Evolutionary conservation across 2,888 invertebrate species (phyloP), one percentile per base, ranked within the genome.

Genomic region (Meandrusa payeni): DNA sequence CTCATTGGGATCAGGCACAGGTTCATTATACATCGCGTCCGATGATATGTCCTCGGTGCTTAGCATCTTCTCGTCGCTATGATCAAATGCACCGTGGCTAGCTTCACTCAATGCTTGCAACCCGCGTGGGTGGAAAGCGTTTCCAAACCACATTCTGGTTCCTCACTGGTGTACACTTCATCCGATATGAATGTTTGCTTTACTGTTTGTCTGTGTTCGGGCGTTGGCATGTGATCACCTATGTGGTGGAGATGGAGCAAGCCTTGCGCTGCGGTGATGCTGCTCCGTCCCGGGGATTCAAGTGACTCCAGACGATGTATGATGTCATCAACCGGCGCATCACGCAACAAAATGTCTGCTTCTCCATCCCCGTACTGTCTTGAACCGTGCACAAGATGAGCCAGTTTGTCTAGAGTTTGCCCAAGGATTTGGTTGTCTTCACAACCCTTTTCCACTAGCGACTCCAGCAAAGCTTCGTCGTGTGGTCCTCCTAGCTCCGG

Each of bases 301-400:
- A 93, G 78, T 17, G 92, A 90, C 55, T 91, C 90, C 22, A 93
- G 77, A 26, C 92, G 78, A 41, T 90, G 90, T 44, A 93, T 88
- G 47, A 92, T 91, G 58, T 93, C 92, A 2, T 83, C 77, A 3
- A 89, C 88, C 1, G 89, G 89, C 45, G 88, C 88, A 4, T 70
- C 75, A 33, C 72, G 70, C 46, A 89, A 61, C 40, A 89, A 56
- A 51, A 88, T 77, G 36, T 88, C 86, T 5, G 88, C 88, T 37
- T 87, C 87, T 31, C 83, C 88, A 33, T 85, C 88, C 2, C 64
- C 76, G 55, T 89, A 89, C 42, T 88, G 88, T 5, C 74, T 76
- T 1, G 75, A 59, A 15, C 74, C 70, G 50, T 80, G 70, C 27
- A 80, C 81, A 1, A 87, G 66, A 41, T 79, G 76, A 11, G 81